A percentile compares a stretch with the other conserved stretches of the same genome.
Conservation (phyloP, 2,797 vertebrate species). For the Eulemur mongoz region DNA sequence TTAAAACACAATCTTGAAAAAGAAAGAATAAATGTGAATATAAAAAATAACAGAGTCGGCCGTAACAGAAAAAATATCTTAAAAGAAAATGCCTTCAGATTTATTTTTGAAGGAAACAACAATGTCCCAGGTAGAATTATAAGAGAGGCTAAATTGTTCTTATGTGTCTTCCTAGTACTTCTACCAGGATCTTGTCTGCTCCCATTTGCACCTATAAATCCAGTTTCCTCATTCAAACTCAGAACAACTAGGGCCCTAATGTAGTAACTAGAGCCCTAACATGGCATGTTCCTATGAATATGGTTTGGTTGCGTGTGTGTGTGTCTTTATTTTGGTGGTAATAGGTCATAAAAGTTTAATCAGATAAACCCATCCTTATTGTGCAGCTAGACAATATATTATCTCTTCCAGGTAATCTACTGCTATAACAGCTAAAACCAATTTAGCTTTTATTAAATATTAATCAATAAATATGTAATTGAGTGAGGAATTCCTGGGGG, state of each 20-base stretch:
- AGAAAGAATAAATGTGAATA: neutral
- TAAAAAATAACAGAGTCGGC: neutral
- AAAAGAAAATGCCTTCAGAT: neutral
- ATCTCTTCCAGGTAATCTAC: neutral
- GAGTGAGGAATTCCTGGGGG: neutral
- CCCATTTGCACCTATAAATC: neutral
- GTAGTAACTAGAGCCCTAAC: neutral
- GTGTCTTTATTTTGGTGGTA: neutral
- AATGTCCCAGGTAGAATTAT: neutral
- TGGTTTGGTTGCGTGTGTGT: neutral
- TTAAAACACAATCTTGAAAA: slow-evolving; percentile 11
- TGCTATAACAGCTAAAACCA: neutral
- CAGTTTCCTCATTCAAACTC: neutral
- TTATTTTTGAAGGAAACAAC: neutral
- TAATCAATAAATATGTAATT: neutral
- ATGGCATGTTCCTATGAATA: neutral
- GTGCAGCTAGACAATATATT: neutral
- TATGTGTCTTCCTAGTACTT: neutral
- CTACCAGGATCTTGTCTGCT: neutral
- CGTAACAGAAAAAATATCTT: slow-evolving; percentile 1
- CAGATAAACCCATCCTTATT: neutral
- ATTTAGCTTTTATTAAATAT: slow-evolving; percentile 9
- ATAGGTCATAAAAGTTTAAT: neutral
- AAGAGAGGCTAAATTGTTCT: neutral
- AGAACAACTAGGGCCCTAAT: neutral